Base-by-base conservation (phyloP, 2,113 vertebrate species). In the Amphiprion ocellaris region DNA sequence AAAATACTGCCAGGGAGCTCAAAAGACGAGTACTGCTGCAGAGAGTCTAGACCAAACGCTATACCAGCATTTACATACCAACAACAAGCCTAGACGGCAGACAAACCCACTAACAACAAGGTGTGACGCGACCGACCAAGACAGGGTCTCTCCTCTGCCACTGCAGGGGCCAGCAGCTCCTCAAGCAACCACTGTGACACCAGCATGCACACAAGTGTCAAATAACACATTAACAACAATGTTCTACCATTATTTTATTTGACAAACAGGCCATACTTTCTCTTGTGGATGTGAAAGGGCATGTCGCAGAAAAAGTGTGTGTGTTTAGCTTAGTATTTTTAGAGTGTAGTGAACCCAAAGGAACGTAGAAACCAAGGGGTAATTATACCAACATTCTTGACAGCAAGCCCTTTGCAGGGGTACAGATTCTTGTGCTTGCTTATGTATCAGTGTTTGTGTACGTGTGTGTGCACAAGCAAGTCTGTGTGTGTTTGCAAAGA, bases 1-100 rank as follows among this genome's bases (percentile, higher is more conserved):
- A 68, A 80, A 67, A 24, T 44, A 50, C 17, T 33, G 17, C 21
- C 66, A 67, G 54, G 54, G 53, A 46, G 71, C 70, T 78, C 70
- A 82, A 24, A 58, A 28, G 54, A 68, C 54, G 65, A 68, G 60
- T 33, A 2, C 56, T 66, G 65, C 71, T 70, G 58, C 62, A 70
- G 73, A 70, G 74, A 47, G 68, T 85, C 69, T 73, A 7, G 44
- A 21, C 68, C 79, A 69, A 26, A 77, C 46, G 9, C 60, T 83
- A 88, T 68, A 68, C 50, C 2, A 69, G 79, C 74, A 91, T 92
- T 92, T 92, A 89, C 91, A 93, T 93, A 93, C 92, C 83, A 91
- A 90, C 84, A 90, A 86, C 91, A 90, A 91, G 87, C 91, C 91
- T 77, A 88, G 92, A 88, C 75, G 68, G 88, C 89, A 91, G 90